Conservation (phyloP, 2,797 vertebrate species). For the Sebastes miniatus region DNA sequence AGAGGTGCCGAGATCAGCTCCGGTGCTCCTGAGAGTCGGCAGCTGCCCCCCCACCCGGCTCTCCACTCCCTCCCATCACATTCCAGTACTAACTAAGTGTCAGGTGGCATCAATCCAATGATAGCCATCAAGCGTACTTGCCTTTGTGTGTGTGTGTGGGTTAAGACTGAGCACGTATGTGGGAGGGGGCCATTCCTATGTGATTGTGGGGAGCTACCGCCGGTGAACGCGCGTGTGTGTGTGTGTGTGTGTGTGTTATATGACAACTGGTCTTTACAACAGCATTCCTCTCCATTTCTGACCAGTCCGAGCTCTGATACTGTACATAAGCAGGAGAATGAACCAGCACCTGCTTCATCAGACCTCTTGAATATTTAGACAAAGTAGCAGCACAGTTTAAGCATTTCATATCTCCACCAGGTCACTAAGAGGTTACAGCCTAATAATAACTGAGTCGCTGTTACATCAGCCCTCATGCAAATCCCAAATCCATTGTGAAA, state of each 20-base stretch:
- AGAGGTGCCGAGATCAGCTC: conserved; percentile 46
- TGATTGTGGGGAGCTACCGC: conserved; percentile 49
- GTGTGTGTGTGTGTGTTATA: conserved; percentile 1
- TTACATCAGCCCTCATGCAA: conserved; percentile 35
- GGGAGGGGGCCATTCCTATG: conserved; percentile 62
- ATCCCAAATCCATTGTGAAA: conserved; percentile 32
- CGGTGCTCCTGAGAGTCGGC: conserved; percentile 59
- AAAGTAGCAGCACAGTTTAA: conserved; percentile 12
- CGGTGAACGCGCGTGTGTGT: background rate
- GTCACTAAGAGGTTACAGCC: conserved; percentile 11
- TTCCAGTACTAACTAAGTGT: conserved; percentile 80
- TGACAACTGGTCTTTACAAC: conserved; percentile 69
- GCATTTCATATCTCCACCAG: conserved; percentile 50
- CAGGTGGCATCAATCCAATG: conserved; percentile 80
- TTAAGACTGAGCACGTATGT: conserved; percentile 58
- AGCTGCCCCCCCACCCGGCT: conserved; percentile 41
- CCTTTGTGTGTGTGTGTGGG: conserved; percentile 66
- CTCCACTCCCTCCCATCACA: conserved; percentile 63
- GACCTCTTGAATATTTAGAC: background rate
- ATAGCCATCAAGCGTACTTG: conserved; percentile 77
- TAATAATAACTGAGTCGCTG: conserved; percentile 29
- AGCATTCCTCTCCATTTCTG: conserved; percentile 53
- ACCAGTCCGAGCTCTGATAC: conserved; percentile 21
- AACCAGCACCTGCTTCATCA: conserved; percentile 29
- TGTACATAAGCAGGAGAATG: background rate